A percentile compares a stretch with the other conserved stretches of the same genome.
phyloP scores from a whole-genome alignment of 1,140 invertebrate genomes.

The Rhyacophila brunnea region DNA sequence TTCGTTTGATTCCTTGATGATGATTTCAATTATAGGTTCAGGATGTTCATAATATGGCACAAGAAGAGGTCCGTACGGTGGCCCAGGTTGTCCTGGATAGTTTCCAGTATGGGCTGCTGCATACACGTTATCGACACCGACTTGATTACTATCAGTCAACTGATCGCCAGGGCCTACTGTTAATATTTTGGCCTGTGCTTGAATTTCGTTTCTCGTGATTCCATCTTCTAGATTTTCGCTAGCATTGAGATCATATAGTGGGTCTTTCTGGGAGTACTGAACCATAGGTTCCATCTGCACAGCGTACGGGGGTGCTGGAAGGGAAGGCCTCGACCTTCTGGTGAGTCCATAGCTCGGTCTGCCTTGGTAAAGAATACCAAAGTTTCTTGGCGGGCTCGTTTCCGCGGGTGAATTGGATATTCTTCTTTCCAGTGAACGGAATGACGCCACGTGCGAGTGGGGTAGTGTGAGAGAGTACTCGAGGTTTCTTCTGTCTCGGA shows the following conservation, averaged over 20 bases:
- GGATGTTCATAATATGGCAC: slow-evolving; percentile 73
- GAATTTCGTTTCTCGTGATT: slow-evolving; percentile 52
- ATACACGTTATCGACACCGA: slow-evolving; percentile 47
- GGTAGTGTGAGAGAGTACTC: slow-evolving; percentile 56
- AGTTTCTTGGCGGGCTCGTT: slow-evolving; percentile 31
- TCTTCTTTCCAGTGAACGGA: slow-evolving; percentile 48
- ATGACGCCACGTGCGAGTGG: slow-evolving; percentile 52
- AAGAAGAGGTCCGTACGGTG: slow-evolving; percentile 50
- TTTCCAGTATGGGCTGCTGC: slow-evolving; percentile 44
- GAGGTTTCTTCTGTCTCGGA: slow-evolving; percentile 55
- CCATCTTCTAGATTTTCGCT: slow-evolving; percentile 47
- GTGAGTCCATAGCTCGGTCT: slow-evolving; percentile 40
- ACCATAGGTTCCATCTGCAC: slow-evolving; percentile 78
- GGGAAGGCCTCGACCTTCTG: slow-evolving; percentile 51
- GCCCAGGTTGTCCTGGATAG: slow-evolving; percentile 46
- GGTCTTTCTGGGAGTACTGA: slow-evolving; percentile 75
- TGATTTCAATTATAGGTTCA: slow-evolving; percentile 88
- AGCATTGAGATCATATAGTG: slow-evolving; percentile 62
- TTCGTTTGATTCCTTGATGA: slow-evolving; percentile 86
- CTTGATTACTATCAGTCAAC: slow-evolving; percentile 45
- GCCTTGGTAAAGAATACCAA: slow-evolving; percentile 37
- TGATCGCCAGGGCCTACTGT: slow-evolving; percentile 56
- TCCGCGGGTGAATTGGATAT: slow-evolving; percentile 39
- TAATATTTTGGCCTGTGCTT: slow-evolving; percentile 52
- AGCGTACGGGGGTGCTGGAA: slow-evolving; percentile 65